Evolutionary conservation across 2,113 vertebrate genomes (phyloP).

Genomic region (Callithrix jacchus): DNA sequence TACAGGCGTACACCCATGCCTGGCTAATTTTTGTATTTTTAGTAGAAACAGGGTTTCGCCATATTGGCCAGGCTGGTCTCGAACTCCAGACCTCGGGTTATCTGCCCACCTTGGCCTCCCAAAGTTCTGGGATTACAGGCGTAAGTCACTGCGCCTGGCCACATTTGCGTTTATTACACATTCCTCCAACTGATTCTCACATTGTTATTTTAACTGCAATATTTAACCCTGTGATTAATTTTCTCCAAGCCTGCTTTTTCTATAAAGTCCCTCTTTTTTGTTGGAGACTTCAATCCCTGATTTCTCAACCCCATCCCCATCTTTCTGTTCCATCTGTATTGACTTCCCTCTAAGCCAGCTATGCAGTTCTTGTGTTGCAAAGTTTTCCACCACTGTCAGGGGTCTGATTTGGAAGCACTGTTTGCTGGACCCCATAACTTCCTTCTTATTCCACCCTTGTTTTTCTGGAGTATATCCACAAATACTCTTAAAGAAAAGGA

Average conservation of each 20-base stretch:
- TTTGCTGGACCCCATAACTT: not conserved
- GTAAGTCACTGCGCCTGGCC: no score
- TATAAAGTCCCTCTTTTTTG: not conserved
- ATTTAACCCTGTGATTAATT: not conserved
- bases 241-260: not conserved
- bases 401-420: not conserved
- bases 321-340: not conserved
- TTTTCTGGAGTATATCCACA: not conserved
- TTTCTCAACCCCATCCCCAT: not conserved
- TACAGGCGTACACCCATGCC: no score
- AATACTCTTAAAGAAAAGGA: not conserved
- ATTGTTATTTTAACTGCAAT: not conserved
- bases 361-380: not conserved
- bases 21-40: no score
- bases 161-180: not conserved
- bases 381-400: not conserved
- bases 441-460: not conserved
- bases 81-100: no score
- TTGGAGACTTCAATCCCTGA: not conserved
- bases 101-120: no score
- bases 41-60: no score
- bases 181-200: not conserved
- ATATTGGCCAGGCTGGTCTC: no score
- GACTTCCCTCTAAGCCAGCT: not conserved
- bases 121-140: no score